These are phyloP conservation scores for Tyrophagus putrescentiae DNA, from an alignment of 1,140 invertebrate genomes.

Conservation along the genomic window DNA sequence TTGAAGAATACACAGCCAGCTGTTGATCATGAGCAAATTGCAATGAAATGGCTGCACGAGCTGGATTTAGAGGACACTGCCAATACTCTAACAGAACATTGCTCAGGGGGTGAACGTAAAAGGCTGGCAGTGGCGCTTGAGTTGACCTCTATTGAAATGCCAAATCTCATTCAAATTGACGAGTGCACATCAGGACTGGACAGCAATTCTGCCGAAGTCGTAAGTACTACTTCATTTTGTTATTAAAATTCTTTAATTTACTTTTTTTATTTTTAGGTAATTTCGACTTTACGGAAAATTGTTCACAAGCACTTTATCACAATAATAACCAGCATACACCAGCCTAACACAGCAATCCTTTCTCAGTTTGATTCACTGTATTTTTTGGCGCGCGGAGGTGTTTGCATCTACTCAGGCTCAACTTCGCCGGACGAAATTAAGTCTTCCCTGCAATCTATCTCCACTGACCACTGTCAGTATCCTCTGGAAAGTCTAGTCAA, in stretches of 20 bases:
- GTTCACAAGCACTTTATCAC: not conserved
- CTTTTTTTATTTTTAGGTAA: constrained; percentile 55
- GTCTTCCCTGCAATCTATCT: not conserved
- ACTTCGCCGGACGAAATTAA: not conserved
- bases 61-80: too few species aligned
- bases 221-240: too few species aligned
- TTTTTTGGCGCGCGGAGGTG: constrained; percentile 18
- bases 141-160: too few species aligned
- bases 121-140: too few species aligned
- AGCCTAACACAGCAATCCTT: constrained; percentile 13
- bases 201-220: too few species aligned
- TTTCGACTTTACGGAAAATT: constrained; percentile 46
- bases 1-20: not conserved
- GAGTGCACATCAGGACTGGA: too few species aligned
- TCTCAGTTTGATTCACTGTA: constrained; percentile 15
- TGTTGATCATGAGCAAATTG: not conserved
- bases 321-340: constrained; percentile 18
- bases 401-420: constrained; percentile 13
- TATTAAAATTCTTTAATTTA: too few species aligned
- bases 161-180: too few species aligned
- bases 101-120: too few species aligned
- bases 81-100: too few species aligned
- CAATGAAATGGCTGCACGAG: not conserved
- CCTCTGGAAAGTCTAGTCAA: not conserved
- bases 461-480: not conserved